A percentile compares a stretch with the other conserved stretches of the same genome.
Conservation (phyloP, 2,797 vertebrate species). For the Sebastes paucispinis region DNA sequence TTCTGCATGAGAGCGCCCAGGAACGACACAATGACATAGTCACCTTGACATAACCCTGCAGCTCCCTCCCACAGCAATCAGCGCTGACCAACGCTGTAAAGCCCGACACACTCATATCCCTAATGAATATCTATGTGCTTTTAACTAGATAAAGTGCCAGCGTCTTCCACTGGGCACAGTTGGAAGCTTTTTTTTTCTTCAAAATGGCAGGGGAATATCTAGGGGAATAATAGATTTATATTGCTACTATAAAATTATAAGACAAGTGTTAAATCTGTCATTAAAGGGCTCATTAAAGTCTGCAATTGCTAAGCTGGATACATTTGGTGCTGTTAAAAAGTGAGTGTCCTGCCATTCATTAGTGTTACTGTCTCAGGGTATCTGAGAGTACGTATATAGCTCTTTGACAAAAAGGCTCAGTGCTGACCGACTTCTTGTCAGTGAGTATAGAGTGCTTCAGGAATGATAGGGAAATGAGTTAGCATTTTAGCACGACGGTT, state of each 20-base stretch:
- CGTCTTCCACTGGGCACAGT: conserved; percentile 22
- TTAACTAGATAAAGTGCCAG: conserved; percentile 48
- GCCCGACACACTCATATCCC: conserved; percentile 33
- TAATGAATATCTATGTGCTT: conserved; percentile 65
- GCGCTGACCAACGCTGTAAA: conserved; percentile 22
- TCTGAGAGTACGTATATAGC: background rate
- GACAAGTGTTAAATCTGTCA: conserved; percentile 68
- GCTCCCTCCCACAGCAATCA: conserved; percentile 46
- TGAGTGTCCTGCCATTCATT: conserved; percentile 46
- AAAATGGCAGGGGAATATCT: conserved; percentile 51
- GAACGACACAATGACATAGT: conserved; percentile 64
- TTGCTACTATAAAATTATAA: conserved; percentile 71
- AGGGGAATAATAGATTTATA: conserved; percentile 71
- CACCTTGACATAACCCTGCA: conserved; percentile 76
- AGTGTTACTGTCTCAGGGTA: conserved; percentile 33
- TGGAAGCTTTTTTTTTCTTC: conserved; percentile 10
- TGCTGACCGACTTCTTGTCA: background rate
- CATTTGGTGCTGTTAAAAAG: conserved; percentile 63
- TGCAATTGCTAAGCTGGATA: conserved; percentile 64
- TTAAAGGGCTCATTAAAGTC: conserved; percentile 73
- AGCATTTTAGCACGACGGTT: too few species aligned
- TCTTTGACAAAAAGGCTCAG: background rate
- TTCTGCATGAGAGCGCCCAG: conserved; percentile 60
- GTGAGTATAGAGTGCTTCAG: background rate
- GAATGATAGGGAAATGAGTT: too few species aligned